Base-by-base conservation (phyloP, 2,797 vertebrate genomes). In the Crenichthys baileyi region DNA sequence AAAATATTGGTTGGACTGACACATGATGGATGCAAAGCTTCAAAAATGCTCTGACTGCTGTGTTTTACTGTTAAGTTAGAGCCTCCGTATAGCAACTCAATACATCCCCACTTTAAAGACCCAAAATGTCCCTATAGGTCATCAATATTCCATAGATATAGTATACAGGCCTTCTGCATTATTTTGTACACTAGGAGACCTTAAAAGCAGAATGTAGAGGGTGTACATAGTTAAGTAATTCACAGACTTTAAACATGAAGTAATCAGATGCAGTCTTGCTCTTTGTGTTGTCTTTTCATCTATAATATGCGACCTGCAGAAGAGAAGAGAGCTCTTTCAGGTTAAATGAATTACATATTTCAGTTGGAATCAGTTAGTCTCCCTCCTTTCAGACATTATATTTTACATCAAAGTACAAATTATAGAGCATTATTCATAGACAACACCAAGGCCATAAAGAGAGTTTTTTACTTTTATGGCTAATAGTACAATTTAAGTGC, bases 171-270 rank as follows among this genome's bases (percentile, higher is more conserved):
- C 36, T 56, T 29, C 9, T 81, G 50, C 81, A 73, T 78, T 84
- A 76, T 70, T 85, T 75, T 86, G 70, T 65, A 79, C 63, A 50
- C 0, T 31, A 58, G 83, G 72, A 73, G 63, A 4, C 77, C 68
- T 75, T 18, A 73, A 65, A 83, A 76, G 16, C 20, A 60, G 44
- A 48, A 63, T 75, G 29, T 73, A 77, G 56, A 65, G 79, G 41
- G 67, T 8, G 56, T 56, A 77, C 77, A 77, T 78, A 83, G 72
- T 29, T 81, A 63, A 80, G 83, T 76, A 83, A 83, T 86, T 89
- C 71, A 78, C 55, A 51, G 18, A 70, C 1, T 70, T 79, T 87
- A 73, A 80, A 82, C 79, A 76, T 29, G 18, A 82, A 72, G 77
- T 50, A 83, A 85, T 89, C 22, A 48, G 29, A 50, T n/a, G 56